Evolutionary conservation across 2,888 invertebrate genomes (phyloP).

Genomic region (Pristionchus japonicus): DNA sequence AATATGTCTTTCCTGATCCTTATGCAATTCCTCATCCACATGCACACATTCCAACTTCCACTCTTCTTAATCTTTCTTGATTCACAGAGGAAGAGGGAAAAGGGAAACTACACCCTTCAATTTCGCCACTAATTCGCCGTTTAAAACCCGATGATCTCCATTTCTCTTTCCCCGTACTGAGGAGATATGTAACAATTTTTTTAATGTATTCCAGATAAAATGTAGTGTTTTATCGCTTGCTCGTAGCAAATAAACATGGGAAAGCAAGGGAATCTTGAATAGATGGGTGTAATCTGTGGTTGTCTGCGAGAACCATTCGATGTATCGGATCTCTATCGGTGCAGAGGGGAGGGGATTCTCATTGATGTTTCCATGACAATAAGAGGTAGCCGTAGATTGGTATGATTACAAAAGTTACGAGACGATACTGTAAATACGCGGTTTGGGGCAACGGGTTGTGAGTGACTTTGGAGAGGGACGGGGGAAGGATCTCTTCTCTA

Average conservation of each 20-base stretch:
- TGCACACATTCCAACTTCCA: too few species aligned
- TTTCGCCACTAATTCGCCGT: too few species aligned
- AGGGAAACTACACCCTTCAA: too few species aligned
- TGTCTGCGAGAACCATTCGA: neutral
- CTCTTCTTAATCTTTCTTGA: too few species aligned
- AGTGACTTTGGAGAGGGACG: neutral
- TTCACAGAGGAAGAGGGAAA: too few species aligned
- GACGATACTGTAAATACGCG: constrained; percentile 28
- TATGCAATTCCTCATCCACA: too few species aligned
- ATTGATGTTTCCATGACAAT: constrained; percentile 19
- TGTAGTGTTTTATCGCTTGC: constrained; percentile 5
- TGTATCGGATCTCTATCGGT: neutral
- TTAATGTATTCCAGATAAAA: too few species aligned
- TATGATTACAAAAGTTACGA: constrained; percentile 34
- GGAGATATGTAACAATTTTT: too few species aligned
- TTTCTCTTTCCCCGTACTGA: too few species aligned
- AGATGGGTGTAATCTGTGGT: neutral
- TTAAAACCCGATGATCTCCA: too few species aligned
- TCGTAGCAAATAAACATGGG: neutral
- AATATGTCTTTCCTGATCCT: too few species aligned
- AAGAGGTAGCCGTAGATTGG: constrained; percentile 32
- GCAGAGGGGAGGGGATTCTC: neutral
- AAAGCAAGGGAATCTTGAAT: neutral
- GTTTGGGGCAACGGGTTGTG: constrained; percentile 37
- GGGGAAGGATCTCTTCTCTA: neutral